Base-by-base conservation (phyloP, 2,888 invertebrate genomes). In the Amiota minor region DNA sequence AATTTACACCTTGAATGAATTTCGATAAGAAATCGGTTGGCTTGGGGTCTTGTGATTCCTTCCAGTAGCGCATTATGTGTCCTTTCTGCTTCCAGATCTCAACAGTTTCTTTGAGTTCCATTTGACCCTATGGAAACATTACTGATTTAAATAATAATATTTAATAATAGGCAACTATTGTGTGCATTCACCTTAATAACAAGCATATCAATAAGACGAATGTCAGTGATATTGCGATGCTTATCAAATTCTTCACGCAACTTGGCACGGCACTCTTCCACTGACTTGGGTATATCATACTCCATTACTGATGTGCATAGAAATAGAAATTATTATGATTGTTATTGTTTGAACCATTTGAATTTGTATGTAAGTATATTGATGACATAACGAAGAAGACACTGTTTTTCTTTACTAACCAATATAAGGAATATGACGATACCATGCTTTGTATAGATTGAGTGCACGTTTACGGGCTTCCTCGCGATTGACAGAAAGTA, bases 381-480 rank as follows among this genome's bases (percentile, higher is more conserved):
- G 83, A 85, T 86, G 79, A 85, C 83, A 84, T 85, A 83, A 85
- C 86, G 76, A 79, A 49, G 49, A 35, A 35, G 23, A 50, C 20
- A 47, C 10, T 45, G 35, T 46, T 35, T 59, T 16, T 49, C 65
- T 76, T 55, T 35, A 91, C 93, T 91, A 91, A 97, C 98, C 93
- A 86, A 97, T 92, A 88, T 94, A 94, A 9, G 98, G 98, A 76
- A 97, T 92, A 90, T 97, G 96, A 79, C 98, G 94, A 90, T 95
- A 96, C 97, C 98, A 98, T 73, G 97, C 95, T 91, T 95, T 97
- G 90, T 98, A 98, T 72, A 98, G 91, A 89, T 93, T 95, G 10
- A 98, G 88, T 1, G 96, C 98, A 89, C 97, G 92, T 86, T 92
- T 92, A 82, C 93, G 93, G 1, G 98, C 97, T 89, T 98, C 97